Base-by-base conservation (phyloP, 2,797 vertebrate genomes). In the Perodicticus potto region DNA sequence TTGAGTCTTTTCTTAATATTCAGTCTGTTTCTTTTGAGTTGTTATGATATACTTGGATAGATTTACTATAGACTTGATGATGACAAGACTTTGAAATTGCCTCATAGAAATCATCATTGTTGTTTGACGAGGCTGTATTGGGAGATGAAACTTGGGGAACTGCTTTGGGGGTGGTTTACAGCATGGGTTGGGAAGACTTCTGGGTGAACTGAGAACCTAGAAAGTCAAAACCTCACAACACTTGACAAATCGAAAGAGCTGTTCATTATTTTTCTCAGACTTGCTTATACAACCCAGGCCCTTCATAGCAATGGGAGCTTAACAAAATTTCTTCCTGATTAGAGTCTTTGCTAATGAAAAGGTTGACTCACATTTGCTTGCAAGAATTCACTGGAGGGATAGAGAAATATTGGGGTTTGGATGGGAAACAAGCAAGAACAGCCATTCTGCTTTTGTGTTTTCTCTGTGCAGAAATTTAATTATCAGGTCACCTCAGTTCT, bases 271-370 rank as follows among this genome's bases (percentile, higher is more conserved):
- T 96, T 93, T 91, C 97, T 97, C 96, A 95, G 97, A 91, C 95
- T 96, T 74, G 84, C 92, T 89, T 95, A 86, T 25, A 82, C 97
- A 97, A 97, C 96, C 95, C 0, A 69, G 78, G 92, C 90, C 89
- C 97, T 98, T 97, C 98, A 96, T 98, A 98, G 97, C 91, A 97
- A 98, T 96, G 59, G 1, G 57, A 80, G 97, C 96, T 93, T 49
- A 34, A 27, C 32, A 23, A 95, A 86, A 73, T 96, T 93, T 93
- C 96, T 91, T 97, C 92, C 93, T 97, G 97, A 98, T 98, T 95
- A 97, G 96, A 97, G 95, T 83, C 90, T 94, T 98, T 98, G 94
- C 98, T 90, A 97, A 89, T 97, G 96, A 96, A 97, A 98, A 97
- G 97, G 91, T 97, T 59, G 82, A 94, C 1, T 97, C 97, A 95